These are phyloP conservation scores for Panzeria rudis DNA, from an alignment of 2,888 invertebrate species.

Conservation along the genomic window DNA sequence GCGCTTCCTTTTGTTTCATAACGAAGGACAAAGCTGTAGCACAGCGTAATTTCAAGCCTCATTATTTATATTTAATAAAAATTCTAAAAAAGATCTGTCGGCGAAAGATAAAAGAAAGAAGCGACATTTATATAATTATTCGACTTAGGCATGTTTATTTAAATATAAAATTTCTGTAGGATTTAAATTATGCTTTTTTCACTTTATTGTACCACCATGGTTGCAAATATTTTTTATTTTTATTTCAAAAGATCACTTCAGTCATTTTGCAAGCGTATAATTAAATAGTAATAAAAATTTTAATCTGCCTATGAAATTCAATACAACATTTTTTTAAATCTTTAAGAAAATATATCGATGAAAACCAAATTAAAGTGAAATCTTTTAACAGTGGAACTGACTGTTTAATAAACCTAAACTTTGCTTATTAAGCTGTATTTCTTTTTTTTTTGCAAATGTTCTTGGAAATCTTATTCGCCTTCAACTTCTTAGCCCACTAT, in stretches of 20 bases:
- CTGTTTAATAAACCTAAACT: background rate
- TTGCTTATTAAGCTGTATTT: constrained; percentile 5
- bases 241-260: background rate
- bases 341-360: background rate
- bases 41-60: background rate
- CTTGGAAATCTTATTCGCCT: background rate
- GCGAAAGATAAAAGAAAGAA: background rate
- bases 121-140: background rate
- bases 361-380: background rate
- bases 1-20: background rate
- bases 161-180: background rate
- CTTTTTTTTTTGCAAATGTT: background rate
- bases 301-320: constrained; percentile 45
- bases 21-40: background rate
- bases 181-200: background rate
- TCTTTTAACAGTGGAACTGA: background rate
- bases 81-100: background rate
- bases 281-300: constrained; percentile 33
- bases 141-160: background rate
- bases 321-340: constrained; percentile 18
- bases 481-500: background rate
- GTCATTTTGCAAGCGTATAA: constrained; percentile 21
- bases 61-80: background rate
- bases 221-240: constrained; percentile 1
- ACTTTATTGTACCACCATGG: constrained; percentile 26